Evolutionary conservation across 2,113 vertebrate genomes (phyloP).

Genomic region (Pipra filicauda): DNA sequence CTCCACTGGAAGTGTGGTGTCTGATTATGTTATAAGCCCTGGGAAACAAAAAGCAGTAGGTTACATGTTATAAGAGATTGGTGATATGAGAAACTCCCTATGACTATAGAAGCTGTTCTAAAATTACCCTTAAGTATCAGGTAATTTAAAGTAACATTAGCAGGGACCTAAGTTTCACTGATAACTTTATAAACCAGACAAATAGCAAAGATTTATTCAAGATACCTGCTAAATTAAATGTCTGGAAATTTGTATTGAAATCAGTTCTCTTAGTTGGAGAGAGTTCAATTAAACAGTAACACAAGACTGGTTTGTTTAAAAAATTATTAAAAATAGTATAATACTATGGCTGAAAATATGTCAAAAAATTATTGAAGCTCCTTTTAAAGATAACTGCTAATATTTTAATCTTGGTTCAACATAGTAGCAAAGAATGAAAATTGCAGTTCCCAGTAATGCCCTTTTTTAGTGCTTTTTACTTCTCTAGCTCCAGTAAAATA

Average conservation of each 20-base stretch:
- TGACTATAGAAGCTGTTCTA: background rate
- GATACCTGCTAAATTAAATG: background rate
- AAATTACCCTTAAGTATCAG: background rate
- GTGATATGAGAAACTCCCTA: background rate
- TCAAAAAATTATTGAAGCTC: background rate
- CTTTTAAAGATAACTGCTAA: background rate
- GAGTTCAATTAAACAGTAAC: background rate
- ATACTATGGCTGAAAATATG: background rate
- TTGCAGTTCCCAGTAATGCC: background rate
- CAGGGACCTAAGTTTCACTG: background rate
- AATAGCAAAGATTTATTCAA: background rate
- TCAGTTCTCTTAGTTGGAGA: background rate
- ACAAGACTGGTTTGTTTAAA: background rate
- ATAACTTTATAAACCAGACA: background rate
- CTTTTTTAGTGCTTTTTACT: background rate
- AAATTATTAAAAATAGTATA: background rate
- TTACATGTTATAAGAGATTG: background rate
- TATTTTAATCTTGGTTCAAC: background rate
- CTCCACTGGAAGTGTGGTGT: background rate
- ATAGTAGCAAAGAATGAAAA: background rate
- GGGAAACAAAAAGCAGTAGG: background rate
- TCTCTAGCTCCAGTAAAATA: background rate
- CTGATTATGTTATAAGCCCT: background rate
- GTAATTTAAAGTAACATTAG: background rate
- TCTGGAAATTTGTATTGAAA: background rate